Base-by-base conservation (phyloP, 2,797 vertebrate genomes). In the Gallinago nigripennis region DNA sequence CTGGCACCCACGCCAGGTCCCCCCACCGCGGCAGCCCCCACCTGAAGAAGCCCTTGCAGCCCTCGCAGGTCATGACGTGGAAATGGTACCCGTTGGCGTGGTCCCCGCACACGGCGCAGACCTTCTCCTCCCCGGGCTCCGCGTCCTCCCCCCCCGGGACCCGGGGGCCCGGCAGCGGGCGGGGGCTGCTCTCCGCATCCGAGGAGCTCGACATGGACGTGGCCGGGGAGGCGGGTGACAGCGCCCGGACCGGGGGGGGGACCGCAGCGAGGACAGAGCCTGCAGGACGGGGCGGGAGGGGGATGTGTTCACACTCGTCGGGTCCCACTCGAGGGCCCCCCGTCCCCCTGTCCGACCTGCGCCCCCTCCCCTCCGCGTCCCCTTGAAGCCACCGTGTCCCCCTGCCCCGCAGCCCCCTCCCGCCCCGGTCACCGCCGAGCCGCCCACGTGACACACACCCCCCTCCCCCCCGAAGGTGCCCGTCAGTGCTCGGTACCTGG, bases 1-100 rank as follows among this genome's bases (percentile, higher is more conserved):
- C 45, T 11, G 6, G 19, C 18, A 19, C 41, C 46, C 46, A 28
- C 30, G 10, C 28, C 13, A 24, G 16, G 51, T 53, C 51, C 43
- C 33, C 30, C 19, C 21, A 1, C 2, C 2, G 11, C 6, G 25
- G 9, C n/a, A 31, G 45, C 43, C 79, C 88, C 93, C 60, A 97
- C 97, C 98, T 99, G 97, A 99, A 99, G 97, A 99, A 99, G 77
- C 99, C 99, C 98, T 99, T 99, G 98, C 99, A 99, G 73, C 99
- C 99, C 97, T 99, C 99, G 97, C 99, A 99, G 82, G 99, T 99
- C 96, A 98, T 92, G 57, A 94, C 97, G 0, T 97, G 97, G 87
- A 98, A 98, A 86, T 97, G 98, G 69, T 97, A 98, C 9, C 98
- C 98, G 0, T 88, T 97, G 85, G 97, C 98, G 2, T 48, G 87